phyloP scores from a whole-genome alignment of 2,888 invertebrate genomes.

The Argyresthia goedartella region DNA sequence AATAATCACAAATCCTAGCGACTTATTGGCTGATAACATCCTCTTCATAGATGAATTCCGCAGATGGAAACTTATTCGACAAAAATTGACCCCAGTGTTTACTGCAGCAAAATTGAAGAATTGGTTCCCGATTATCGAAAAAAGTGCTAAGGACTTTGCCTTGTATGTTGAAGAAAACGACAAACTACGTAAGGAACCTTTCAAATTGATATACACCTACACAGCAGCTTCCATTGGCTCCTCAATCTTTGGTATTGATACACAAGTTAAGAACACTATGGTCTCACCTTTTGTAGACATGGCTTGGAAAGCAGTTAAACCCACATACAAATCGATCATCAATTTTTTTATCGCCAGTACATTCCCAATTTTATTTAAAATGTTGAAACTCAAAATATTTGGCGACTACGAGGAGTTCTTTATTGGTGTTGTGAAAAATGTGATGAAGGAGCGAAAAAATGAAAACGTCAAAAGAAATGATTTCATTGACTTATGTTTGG shows the following conservation, averaged over 20 bases:
- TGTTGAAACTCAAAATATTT: constrained; percentile 30
- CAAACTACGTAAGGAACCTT: constrained; percentile 24
- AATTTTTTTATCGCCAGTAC: constrained; percentile 19
- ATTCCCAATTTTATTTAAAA: constrained; percentile 25
- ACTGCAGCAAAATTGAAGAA: constrained; percentile 41
- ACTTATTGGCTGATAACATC: constrained; percentile 35
- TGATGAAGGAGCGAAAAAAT: constrained; percentile 26
- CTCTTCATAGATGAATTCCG: constrained; percentile 34
- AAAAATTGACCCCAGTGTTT: constrained; percentile 47
- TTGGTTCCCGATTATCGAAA: constrained; percentile 44
- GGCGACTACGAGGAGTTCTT: constrained; percentile 39
- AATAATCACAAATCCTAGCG: constrained; percentile 26
- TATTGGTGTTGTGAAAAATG: constrained; percentile 32
- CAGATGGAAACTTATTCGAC: constrained; percentile 44
- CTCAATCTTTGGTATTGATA: constrained; percentile 52
- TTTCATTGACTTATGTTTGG: constrained; percentile 39
- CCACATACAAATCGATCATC: constrained; percentile 19
- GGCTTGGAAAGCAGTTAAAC: constrained; percentile 26
- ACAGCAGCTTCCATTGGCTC: constrained; percentile 42
- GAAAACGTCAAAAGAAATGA: constrained; percentile 25
- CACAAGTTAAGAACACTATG: constrained; percentile 33
- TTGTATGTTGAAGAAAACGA: constrained; percentile 23
- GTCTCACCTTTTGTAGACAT: constrained; percentile 38
- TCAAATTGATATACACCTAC: constrained; percentile 31
- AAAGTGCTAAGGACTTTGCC: constrained; percentile 36